These are phyloP conservation scores for Sclerodermus sp. DNA, from an alignment of 2,888 invertebrate genomes.

Conservation along the genomic window DNA sequence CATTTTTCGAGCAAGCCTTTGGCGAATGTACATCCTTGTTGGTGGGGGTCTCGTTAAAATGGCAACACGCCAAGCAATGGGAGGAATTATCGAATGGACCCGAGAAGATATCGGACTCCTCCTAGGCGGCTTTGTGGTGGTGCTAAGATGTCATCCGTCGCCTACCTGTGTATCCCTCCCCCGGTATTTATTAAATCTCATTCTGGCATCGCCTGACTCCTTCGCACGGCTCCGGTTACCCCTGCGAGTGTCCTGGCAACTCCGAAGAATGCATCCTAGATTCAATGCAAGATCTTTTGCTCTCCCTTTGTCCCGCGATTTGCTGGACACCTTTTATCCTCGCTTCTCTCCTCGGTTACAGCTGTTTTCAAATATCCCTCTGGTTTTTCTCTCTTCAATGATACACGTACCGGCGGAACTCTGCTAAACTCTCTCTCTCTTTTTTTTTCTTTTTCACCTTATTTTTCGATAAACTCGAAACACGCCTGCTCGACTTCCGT, in stretches of 20 bases:
- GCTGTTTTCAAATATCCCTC: too few species aligned
- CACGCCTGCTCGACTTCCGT: too few species aligned
- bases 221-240: conserved; percentile 39
- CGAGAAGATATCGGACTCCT: conserved; percentile 37
- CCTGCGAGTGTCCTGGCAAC: conserved; percentile 10
- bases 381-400: too few species aligned
- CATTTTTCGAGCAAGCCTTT: too few species aligned
- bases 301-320: conserved; percentile 22
- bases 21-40: conserved; percentile 1
- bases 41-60: conserved; percentile 9
- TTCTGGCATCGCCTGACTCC: conserved; percentile 36
- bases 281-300: conserved; percentile 16
- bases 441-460: too few species aligned
- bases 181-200: conserved; percentile 51
- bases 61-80: conserved; percentile 1
- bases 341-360: neutral
- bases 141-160: conserved; percentile 31
- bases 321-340: conserved; percentile 7
- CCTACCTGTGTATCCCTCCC: conserved; percentile 33
- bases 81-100: conserved; percentile 24
- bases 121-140: conserved; percentile 36
- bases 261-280: conserved; percentile 16
- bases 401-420: too few species aligned
- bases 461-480: too few species aligned
- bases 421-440: too few species aligned